Percentiles rank a stretch among this genome's conserved stretches.
These are phyloP conservation scores for Zaprionus africanus DNA, from an alignment of 1,140 invertebrate genomes.

Conservation along the genomic window DNA sequence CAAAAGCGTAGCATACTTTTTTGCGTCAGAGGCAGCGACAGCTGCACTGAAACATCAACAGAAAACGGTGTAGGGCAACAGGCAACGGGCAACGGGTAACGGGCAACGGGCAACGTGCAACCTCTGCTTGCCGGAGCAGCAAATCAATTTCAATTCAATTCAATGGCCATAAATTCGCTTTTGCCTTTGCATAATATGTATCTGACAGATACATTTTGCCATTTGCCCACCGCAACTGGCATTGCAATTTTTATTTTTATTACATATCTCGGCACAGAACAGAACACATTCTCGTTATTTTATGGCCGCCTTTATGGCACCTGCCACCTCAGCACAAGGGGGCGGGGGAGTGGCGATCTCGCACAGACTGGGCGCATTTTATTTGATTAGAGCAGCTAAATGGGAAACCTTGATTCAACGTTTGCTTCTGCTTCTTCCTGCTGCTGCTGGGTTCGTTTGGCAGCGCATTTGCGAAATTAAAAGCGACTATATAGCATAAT, in stretches of 20 bases:
- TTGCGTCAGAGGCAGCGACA: background rate
- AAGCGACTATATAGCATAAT: slow-evolving; percentile 68
- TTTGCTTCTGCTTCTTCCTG: slow-evolving; percentile 6
- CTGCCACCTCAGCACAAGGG: slow-evolving; percentile 39
- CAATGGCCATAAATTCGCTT: slow-evolving; percentile 67
- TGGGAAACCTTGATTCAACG: slow-evolving; percentile 45
- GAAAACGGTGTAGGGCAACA: background rate
- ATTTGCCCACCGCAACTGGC: slow-evolving; percentile 51
- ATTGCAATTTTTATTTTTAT: slow-evolving; percentile 70
- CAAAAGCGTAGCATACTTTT: slow-evolving; percentile 32
- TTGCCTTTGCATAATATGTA: slow-evolving; percentile 66
- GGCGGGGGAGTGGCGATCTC: background rate
- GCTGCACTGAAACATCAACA: background rate
- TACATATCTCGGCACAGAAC: slow-evolving; percentile 39
- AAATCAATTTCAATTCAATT: slow-evolving; percentile 69
- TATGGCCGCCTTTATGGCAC: slow-evolving; percentile 58
- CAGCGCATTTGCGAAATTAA: slow-evolving; percentile 76
- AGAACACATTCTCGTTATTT: slow-evolving; percentile 57
- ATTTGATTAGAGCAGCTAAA: slow-evolving; percentile 52
- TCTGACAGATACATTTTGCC: slow-evolving; percentile 57
- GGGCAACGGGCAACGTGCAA: no score
- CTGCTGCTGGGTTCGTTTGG: background rate
- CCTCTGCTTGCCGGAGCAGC: slow-evolving; percentile 5
- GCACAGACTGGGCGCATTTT: slow-evolving; percentile 27
- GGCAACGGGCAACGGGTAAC: no score